Percentiles rank a stretch among this genome's conserved stretches.
These are phyloP conservation scores for Lacanobia wlatinum DNA, from an alignment of 2,888 invertebrate species.

Conservation along the genomic window DNA sequence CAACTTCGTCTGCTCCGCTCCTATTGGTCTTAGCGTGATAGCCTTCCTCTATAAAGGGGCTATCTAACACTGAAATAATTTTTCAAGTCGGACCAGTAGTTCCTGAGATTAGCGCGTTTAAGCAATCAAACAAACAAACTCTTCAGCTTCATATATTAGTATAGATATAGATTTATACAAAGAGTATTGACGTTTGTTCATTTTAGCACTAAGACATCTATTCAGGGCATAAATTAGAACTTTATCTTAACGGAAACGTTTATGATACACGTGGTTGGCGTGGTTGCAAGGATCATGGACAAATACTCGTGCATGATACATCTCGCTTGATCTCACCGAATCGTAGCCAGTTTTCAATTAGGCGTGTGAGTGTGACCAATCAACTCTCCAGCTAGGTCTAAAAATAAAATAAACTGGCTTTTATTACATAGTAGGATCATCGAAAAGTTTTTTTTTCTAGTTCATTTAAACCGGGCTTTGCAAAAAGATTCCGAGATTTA, in stretches of 20 bases:
- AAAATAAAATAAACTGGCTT: slow-evolving; percentile 23
- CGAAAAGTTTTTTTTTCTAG: not conserved
- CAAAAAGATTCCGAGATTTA: not conserved
- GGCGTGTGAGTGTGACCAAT: slow-evolving; percentile 6
- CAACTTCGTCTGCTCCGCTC: no score
- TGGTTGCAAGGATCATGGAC: slow-evolving; percentile 18
- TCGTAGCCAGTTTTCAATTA: slow-evolving; percentile 27
- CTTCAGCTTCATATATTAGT: no score
- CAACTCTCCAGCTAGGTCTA: slow-evolving; percentile 13
- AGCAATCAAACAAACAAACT: no score
- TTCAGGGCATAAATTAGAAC: not conserved
- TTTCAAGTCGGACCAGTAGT: no score
- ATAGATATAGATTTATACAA: no score
- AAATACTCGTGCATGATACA: not conserved
- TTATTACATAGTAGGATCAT: slow-evolving; percentile 28
- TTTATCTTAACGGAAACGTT: slow-evolving; percentile 10
- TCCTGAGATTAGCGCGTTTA: no score
- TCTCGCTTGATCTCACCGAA: slow-evolving; percentile 16
- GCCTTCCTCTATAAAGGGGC: no score
- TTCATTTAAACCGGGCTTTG: slow-evolving; percentile 16
- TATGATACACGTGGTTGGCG: slow-evolving; percentile 13
- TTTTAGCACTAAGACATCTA: not conserved
- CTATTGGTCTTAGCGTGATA: no score
- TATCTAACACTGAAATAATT: no score
- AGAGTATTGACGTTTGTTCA: no score